Percentiles rank a stretch among this genome's conserved stretches.
phyloP scores from a whole-genome alignment of 2,113 vertebrate species.

The Anseranas semipalmata region DNA sequence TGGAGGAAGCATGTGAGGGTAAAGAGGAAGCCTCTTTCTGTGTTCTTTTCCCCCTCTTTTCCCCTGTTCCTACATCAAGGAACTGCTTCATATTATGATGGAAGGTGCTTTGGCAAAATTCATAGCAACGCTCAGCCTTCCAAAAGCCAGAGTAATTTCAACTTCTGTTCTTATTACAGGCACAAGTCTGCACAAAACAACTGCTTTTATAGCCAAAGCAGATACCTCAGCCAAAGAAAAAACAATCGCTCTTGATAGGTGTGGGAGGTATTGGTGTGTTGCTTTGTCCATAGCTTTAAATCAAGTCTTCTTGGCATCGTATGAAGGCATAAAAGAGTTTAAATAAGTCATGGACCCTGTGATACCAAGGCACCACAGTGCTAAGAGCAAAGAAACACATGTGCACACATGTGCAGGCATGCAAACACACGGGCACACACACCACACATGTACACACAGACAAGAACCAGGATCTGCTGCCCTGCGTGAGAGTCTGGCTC shows the following conservation, averaged over 20 bases:
- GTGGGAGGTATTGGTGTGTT: not conserved
- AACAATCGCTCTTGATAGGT: accelerated
- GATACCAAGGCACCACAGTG: accelerated
- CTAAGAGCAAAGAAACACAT: not conserved
- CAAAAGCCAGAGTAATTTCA: not conserved
- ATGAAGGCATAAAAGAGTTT: not conserved
- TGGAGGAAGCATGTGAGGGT: not conserved
- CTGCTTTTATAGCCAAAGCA: not conserved
- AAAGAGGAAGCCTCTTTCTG: not conserved
- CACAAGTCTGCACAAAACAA: not conserved
- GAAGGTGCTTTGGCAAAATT: not conserved
- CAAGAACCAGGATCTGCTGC: not conserved
- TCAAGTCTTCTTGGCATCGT: not conserved
- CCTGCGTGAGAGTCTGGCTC: not conserved
- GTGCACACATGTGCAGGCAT: accelerated
- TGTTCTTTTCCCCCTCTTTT: not conserved
- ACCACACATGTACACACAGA: accelerated
- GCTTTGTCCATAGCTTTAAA: not conserved
- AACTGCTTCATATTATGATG: not conserved
- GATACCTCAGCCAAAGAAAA: not conserved
- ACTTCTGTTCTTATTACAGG: not conserved
- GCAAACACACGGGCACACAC: accelerated
- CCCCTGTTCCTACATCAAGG: not conserved
- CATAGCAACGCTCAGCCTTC: not conserved
- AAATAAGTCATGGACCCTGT: not conserved